Evolutionary conservation across 35 echinoderm and acorn worm genomes (phyloP), one percentile per base, ranked within the genome.

Genomic region (Heliocidaris tuberculata): DNA sequence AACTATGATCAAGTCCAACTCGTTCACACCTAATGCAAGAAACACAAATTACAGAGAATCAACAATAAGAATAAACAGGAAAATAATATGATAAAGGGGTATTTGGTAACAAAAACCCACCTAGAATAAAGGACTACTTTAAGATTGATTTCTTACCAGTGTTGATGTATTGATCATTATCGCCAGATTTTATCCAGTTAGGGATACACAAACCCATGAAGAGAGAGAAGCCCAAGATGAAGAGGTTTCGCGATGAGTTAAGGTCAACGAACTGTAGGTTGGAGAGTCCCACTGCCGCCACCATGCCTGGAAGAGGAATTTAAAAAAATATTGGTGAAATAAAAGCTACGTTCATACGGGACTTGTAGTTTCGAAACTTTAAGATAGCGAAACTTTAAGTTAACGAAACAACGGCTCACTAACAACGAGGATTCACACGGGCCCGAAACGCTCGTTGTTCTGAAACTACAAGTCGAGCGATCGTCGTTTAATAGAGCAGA

Each of bases 261-360:
- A 97, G 49, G 48, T 99, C 94, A 2, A 99, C 97, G 91, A 96
- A 99, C 94, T 99, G 98, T 32, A 97, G 94, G 47, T 99, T 99
- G 7, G 98, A 99, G 7, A 99, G 59, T 65, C 98, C 98, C 32
- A 97, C 98, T 0, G 97, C 95, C 85, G 96, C 88, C 71, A 99
- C 96, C 94, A 99, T 97, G 54, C 95, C 98, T 98, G 19, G 4
- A 97, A 94, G 85, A 27, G 52, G 12, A 50, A 95, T 21, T 17
- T 47, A 91, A 32, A 94, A 35, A 42, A 42, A n/a, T 15, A 21
- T 35, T 2, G 30, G 30, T 85, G 78, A 85, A 24, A 42, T 3
- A 42, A 42, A 42, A 42, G 35, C 35, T 42, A 42, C 35, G 35
- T 42, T 42, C 35, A 42, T 42, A 42, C 35, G 35, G 35, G 35